phyloP scores from a whole-genome alignment of 2,113 vertebrate genomes.

The Sylvietta virens region DNA sequence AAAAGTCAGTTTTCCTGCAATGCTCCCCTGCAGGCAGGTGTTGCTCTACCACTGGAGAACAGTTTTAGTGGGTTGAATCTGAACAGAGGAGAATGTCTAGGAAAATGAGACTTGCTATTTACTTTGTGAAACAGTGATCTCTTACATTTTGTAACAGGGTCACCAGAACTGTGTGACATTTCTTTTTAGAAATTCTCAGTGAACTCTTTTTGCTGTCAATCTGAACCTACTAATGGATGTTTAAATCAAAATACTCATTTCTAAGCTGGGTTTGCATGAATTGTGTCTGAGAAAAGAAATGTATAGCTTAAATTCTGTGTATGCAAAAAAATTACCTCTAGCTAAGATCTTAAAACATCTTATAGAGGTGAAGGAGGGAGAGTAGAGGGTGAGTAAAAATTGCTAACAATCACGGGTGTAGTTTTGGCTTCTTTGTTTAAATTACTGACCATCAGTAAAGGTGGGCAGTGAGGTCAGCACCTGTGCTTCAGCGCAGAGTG shows the following conservation, averaged over 20 bases:
- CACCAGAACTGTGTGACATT: not conserved
- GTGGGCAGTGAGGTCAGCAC: not conserved
- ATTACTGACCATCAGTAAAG: not conserved
- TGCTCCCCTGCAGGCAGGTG: not conserved
- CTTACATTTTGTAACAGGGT: not conserved
- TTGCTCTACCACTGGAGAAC: not conserved
- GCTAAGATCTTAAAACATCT: not conserved
- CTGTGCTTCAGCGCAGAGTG: not conserved
- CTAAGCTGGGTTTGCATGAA: not conserved
- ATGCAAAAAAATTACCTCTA: not conserved
- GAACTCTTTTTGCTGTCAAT: not conserved
- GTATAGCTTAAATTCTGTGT: not conserved
- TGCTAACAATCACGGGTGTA: not conserved
- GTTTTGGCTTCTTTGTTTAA: not conserved
- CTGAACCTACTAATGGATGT: not conserved
- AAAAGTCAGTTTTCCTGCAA: not conserved
- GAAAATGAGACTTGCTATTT: not conserved
- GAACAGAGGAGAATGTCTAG: not conserved
- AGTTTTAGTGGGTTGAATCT: not conserved
- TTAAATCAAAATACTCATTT: not conserved
- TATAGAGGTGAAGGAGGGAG: not conserved
- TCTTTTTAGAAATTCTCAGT: not conserved
- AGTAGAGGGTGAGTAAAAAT: not conserved
- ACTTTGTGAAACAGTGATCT: not conserved
- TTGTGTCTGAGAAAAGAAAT: not conserved